Conservation (phyloP, 2,113 vertebrate species). For the Mungos mungo region DNA sequence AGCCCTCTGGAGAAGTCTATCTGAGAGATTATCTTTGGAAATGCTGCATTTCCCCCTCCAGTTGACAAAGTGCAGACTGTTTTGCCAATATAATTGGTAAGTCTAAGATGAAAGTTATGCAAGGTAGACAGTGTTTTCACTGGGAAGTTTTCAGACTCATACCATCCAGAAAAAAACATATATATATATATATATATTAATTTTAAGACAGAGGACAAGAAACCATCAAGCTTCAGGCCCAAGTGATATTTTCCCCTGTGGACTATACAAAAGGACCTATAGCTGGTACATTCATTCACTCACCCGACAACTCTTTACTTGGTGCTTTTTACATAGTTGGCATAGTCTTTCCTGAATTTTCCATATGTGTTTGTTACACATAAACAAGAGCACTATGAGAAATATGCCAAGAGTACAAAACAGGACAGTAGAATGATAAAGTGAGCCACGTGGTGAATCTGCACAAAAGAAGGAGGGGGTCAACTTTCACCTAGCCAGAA, state of each 20-base stretch:
- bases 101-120: neutral
- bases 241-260: neutral
- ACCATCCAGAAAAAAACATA: neutral
- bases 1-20: neutral
- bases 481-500: neutral
- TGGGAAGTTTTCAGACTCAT: neutral
- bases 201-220: slow-evolving; percentile 21
- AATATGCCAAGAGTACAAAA: neutral
- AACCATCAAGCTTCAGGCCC: neutral
- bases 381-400: neutral
- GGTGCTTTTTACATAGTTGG: neutral
- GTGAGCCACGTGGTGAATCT: neutral
- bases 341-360: neutral
- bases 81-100: slow-evolving; percentile 59
- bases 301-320: neutral
- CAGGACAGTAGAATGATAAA: neutral
- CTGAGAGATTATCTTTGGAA: neutral
- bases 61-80: neutral
- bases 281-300: neutral
- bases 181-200: neutral
- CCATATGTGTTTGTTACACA: neutral
- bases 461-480: neutral
- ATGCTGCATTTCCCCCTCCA: neutral
- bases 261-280: neutral
- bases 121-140: slow-evolving; percentile 34